Evolutionary conservation across 2,113 vertebrate species (phyloP).

Genomic region (Mastomys natalensis): DNA sequence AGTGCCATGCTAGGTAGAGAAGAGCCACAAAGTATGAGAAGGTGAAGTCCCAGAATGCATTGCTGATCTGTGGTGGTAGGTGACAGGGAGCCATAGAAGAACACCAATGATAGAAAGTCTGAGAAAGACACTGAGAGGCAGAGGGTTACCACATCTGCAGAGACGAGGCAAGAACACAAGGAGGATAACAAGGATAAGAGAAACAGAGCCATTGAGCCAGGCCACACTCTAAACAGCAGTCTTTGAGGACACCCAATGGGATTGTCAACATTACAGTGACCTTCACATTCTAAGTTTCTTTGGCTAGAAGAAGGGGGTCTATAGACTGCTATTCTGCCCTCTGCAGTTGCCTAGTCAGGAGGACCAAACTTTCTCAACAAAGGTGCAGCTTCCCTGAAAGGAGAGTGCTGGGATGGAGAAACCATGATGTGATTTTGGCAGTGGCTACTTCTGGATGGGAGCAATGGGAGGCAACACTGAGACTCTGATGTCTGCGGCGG

Average conservation of each 20-base stretch:
- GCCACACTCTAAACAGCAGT: not conserved
- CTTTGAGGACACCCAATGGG: no score
- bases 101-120: no score
- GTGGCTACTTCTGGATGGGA: not conserved
- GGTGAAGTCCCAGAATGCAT: not conserved
- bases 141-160: no score
- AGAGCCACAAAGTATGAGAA: not conserved
- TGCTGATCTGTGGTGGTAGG: not conserved
- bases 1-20: not conserved
- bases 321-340: not conserved
- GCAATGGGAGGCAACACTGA: not conserved
- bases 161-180: not conserved
- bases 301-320: not conserved
- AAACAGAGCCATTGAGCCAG: not conserved
- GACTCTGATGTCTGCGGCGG: not conserved
- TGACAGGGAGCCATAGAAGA: not conserved
- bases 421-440: not conserved
- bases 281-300: not conserved
- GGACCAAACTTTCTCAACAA: not conserved
- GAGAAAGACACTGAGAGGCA: not conserved
- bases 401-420: not conserved
- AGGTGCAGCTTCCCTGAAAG: not conserved
- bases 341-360: no score
- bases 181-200: not conserved
- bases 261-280: not conserved